Percentiles rank a stretch among this genome's conserved stretches.
Conservation (phyloP, 2,113 vertebrate species). For the Asarcornis scutulata region DNA sequence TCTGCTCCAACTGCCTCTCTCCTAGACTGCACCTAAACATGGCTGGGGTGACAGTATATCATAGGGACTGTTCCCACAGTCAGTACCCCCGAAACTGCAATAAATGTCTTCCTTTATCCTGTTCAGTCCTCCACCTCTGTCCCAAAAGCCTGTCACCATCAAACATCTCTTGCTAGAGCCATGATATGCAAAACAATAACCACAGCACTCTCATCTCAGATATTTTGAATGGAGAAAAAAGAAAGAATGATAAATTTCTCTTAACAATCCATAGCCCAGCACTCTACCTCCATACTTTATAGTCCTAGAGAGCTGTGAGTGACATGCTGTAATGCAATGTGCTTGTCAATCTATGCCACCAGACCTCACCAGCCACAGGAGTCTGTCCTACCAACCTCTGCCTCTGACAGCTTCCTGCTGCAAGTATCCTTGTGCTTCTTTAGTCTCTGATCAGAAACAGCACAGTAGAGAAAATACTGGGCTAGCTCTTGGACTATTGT, state of each 20-base stretch:
- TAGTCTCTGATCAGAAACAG: background rate
- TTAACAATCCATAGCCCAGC: background rate
- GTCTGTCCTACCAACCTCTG: background rate
- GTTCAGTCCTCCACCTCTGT: background rate
- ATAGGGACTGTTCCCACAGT: background rate
- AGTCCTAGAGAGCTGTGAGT: background rate
- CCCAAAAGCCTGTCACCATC: background rate
- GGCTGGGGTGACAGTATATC: background rate
- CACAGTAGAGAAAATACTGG: background rate
- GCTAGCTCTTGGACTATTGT: background rate
- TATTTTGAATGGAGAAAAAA: background rate
- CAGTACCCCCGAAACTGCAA: background rate
- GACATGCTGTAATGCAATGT: accelerated
- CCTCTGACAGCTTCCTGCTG: background rate
- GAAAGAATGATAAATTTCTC: background rate
- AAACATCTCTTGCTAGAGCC: background rate
- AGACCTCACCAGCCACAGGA: background rate
- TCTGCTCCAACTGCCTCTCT: background rate
- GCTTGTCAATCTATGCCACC: background rate
- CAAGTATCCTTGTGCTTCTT: background rate
- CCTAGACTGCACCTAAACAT: background rate
- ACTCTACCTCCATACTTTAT: background rate
- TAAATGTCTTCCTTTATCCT: background rate
- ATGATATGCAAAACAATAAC: background rate
- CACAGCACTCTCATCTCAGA: background rate